These are phyloP conservation scores for Paralinhomoeus sp. DNA, from an alignment of 2,888 invertebrate species.

Conservation along the genomic window DNA sequence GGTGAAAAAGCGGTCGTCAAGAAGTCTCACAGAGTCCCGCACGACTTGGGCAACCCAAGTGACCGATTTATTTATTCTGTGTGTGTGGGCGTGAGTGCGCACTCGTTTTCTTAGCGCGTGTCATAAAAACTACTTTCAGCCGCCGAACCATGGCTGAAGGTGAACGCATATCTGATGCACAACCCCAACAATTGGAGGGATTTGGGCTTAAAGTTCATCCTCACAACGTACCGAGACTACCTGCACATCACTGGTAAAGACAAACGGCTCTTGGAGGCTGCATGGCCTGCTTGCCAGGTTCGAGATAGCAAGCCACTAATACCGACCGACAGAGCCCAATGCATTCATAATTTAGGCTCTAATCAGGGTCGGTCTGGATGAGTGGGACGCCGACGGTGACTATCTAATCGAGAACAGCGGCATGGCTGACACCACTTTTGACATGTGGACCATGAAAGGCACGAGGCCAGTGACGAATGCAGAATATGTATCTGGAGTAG, in stretches of 20 bases:
- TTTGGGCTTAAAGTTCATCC: constrained; percentile 67
- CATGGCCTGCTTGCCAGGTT: constrained; percentile 37
- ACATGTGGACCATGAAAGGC: constrained; percentile 74
- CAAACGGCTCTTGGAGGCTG: constrained; percentile 30
- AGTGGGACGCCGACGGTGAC: constrained; percentile 57
- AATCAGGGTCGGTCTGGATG: constrained; percentile 38
- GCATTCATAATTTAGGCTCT: constrained; percentile 28
- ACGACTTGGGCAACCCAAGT: constrained; percentile 80
- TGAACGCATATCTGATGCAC: constrained; percentile 71
- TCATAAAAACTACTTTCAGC: constrained; percentile 36
- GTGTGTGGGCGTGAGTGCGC: too few species aligned
- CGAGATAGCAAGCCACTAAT: too few species aligned
- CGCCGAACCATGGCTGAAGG: constrained; percentile 53
- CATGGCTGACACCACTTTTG: constrained; percentile 70
- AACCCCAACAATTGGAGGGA: constrained; percentile 81
- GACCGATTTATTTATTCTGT: too few species aligned
- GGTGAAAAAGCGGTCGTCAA: constrained; percentile 51
- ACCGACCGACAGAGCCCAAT: too few species aligned
- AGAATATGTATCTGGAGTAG: too few species aligned
- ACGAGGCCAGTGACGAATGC: constrained; percentile 40
- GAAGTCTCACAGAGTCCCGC: constrained; percentile 55
- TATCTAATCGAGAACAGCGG: constrained; percentile 65
- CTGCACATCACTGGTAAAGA: constrained; percentile 38
- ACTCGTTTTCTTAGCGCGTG: not conserved
- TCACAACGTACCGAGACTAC: constrained; percentile 51